A percentile compares a stretch with the other conserved stretches of the same genome.
These are phyloP conservation scores for Hyles vespertilio DNA, from an alignment of 1,140 invertebrate species.

Conservation along the genomic window DNA sequence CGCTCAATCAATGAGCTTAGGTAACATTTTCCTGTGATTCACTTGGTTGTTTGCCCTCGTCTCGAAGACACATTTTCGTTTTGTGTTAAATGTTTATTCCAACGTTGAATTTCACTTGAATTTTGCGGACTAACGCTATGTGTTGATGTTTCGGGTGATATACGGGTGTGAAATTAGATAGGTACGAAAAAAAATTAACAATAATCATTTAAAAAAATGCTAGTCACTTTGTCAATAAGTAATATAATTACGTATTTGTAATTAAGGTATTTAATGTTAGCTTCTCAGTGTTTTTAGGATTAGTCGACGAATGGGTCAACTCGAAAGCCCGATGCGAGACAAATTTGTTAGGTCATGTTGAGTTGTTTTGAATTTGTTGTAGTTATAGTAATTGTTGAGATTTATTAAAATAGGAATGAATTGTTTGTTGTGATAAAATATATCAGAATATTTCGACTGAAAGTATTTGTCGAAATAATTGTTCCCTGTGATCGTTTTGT, in stretches of 20 bases:
- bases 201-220: slow-evolving; percentile 46
- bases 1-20: too few species aligned
- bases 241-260: slow-evolving; percentile 37
- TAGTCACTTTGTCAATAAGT: slow-evolving; percentile 55
- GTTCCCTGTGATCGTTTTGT: too few species aligned
- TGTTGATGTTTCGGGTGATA: slow-evolving; percentile 55
- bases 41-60: background rate
- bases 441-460: too few species aligned
- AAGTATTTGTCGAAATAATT: too few species aligned
- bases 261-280: slow-evolving; percentile 53
- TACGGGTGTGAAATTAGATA: slow-evolving; percentile 68
- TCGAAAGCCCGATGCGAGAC: slow-evolving; percentile 60
- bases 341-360: slow-evolving; percentile 51
- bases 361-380: slow-evolving; percentile 6
- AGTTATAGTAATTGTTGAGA: slow-evolving; percentile 1
- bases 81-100: background rate
- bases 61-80: slow-evolving; percentile 3
- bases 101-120: too few species aligned
- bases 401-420: background rate
- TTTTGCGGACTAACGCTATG: too few species aligned
- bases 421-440: background rate
- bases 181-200: slow-evolving; percentile 54
- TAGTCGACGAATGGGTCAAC: slow-evolving; percentile 73
- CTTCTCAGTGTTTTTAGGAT: slow-evolving; percentile 75
- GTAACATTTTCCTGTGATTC: too few species aligned